phyloP scores from a whole-genome alignment of 2,113 vertebrate genomes.

The Oostethus manadensis region DNA sequence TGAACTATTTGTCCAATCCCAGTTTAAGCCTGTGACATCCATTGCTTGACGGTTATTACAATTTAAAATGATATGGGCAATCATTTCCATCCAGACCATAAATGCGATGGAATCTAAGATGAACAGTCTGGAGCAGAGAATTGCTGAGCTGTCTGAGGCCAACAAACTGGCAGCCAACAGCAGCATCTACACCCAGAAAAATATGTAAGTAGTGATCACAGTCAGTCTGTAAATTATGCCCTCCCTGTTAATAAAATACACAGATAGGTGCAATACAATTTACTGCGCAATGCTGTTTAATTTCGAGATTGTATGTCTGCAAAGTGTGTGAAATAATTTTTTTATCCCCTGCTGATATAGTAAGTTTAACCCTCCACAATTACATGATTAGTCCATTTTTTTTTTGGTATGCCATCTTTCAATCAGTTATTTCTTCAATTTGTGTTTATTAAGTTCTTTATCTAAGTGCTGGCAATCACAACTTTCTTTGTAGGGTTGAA shows the following conservation, averaged over 20 bases:
- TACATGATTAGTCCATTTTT: too few relatives aligned
- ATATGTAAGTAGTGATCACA: slow-evolving; percentile 82
- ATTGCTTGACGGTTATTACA: slow-evolving; percentile 1
- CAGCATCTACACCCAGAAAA: slow-evolving; percentile 97
- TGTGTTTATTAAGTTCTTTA: too few relatives aligned
- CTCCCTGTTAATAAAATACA: neutral
- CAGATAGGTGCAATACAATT: too few relatives aligned
- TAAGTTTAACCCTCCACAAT: too few relatives aligned
- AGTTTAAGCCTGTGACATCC: slow-evolving; percentile 7
- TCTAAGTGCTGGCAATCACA: too few relatives aligned
- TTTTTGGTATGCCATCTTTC: too few relatives aligned
- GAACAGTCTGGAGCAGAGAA: slow-evolving; percentile 94
- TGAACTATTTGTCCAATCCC: slow-evolving; percentile 2
- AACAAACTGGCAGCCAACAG: slow-evolving; percentile 98
- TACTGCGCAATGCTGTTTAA: neutral
- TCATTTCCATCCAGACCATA: slow-evolving; percentile 79
- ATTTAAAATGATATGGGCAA: neutral
- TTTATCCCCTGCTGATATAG: too few relatives aligned
- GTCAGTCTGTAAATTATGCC: neutral
- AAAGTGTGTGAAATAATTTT: too few relatives aligned
- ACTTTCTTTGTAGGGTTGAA: too few relatives aligned
- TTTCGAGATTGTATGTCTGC: neutral
- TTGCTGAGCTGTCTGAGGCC: slow-evolving; percentile 92
- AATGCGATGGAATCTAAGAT: slow-evolving; percentile 99
- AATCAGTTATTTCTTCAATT: too few relatives aligned